A percentile compares a stretch with the other conserved stretches of the same genome.
These are phyloP conservation scores for Idaea biselata DNA, from an alignment of 2,888 invertebrate genomes.

Conservation along the genomic window DNA sequence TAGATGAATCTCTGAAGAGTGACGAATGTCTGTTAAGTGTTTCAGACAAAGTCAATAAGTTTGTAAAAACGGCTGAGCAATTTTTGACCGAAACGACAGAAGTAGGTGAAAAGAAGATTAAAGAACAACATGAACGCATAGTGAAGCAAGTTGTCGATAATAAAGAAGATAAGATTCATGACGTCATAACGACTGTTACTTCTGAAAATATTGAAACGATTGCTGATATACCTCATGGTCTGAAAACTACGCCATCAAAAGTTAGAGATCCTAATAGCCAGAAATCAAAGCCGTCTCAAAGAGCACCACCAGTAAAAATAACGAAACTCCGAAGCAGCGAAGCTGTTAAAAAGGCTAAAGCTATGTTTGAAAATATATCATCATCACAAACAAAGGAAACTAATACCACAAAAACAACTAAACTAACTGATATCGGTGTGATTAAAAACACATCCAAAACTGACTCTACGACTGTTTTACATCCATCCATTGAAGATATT, in stretches of 20 bases:
- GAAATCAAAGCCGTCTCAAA: constrained; percentile 45
- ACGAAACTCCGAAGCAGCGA: constrained; percentile 80
- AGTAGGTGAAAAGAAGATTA: constrained; percentile 58
- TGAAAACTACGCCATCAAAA: constrained; percentile 48
- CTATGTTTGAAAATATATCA: constrained; percentile 84
- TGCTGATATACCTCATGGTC: constrained; percentile 33
- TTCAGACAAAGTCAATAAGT: constrained; percentile 84
- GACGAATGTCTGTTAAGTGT: constrained; percentile 83
- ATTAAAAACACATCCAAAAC: constrained; percentile 57
- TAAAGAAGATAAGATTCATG: constrained; percentile 40
- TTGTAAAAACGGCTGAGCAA: constrained; percentile 82
- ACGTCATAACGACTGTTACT: constrained; percentile 11
- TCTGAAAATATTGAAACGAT: constrained; percentile 29
- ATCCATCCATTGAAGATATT: constrained; percentile 46
- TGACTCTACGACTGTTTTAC: constrained; percentile 45
- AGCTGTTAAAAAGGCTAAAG: constrained; percentile 86
- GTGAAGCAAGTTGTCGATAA: constrained; percentile 60
- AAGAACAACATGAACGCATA: constrained; percentile 70
- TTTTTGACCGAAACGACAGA: constrained; percentile 60
- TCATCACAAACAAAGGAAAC: constrained; percentile 53
- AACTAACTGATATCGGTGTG: constrained; percentile 74
- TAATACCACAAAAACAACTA: constrained; percentile 49
- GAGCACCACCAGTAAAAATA: constrained; percentile 54
- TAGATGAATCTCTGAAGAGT: constrained; percentile 79
- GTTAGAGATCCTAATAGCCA: constrained; percentile 42